Conservation (phyloP, 2,888 invertebrate genomes). For the Lepidocyrtoides sp. region DNA sequence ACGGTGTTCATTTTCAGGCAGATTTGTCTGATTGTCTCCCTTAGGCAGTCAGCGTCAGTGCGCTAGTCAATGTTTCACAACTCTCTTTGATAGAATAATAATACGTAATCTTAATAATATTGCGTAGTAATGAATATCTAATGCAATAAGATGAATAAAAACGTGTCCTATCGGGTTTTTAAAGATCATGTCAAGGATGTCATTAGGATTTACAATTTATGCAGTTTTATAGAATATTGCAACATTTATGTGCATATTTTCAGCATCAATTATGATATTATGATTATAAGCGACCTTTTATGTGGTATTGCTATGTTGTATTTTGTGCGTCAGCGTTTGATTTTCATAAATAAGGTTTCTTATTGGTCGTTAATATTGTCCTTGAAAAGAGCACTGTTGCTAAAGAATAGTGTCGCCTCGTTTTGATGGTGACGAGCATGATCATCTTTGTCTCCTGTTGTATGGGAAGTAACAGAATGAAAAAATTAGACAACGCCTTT, state of each 20-base stretch:
- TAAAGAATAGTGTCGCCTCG: slow-evolving; percentile 26
- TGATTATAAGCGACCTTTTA: background rate
- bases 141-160: slow-evolving; percentile 55
- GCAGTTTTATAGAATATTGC: slow-evolving; percentile 46
- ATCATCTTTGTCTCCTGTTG: background rate
- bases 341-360: background rate
- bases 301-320: background rate
- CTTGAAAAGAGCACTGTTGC: background rate
- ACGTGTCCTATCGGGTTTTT: slow-evolving; percentile 67
- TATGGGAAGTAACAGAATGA: slow-evolving; percentile 46
- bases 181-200: slow-evolving; percentile 75
- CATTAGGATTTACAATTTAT: slow-evolving; percentile 43
- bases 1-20: slow-evolving; percentile 44
- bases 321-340: background rate
- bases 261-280: slow-evolving; percentile 52
- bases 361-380: background rate
- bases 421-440: slow-evolving; percentile 38
- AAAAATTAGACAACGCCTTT: slow-evolving; percentile 67
- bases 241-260: slow-evolving; percentile 36
- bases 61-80: slow-evolving; percentile 42
- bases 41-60: slow-evolving; percentile 15
- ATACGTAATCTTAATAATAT: slow-evolving; percentile 59
- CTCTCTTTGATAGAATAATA: slow-evolving; percentile 69
- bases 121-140: slow-evolving; percentile 48
- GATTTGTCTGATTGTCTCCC: slow-evolving; percentile 63